phyloP scores from a whole-genome alignment of 1,140 invertebrate species.

The Odontomachus brunneus region DNA sequence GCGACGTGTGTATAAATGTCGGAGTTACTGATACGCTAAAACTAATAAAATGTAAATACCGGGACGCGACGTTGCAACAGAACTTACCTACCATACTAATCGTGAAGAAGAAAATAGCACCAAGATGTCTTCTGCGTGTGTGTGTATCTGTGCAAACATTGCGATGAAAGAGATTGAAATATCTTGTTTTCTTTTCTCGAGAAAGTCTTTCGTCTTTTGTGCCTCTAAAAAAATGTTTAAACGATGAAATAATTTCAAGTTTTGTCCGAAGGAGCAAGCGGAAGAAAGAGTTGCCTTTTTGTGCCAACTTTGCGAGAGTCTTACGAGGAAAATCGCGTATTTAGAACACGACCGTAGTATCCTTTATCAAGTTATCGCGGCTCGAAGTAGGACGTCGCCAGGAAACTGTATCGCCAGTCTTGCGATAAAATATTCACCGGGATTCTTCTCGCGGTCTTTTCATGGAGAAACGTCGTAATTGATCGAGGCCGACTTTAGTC shows the following conservation, averaged over 20 bases:
- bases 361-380: conserved; percentile 46
- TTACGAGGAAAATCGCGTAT: conserved; percentile 28
- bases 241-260: background rate
- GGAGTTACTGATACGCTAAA: too few relatives aligned
- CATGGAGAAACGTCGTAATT: conserved; percentile 39
- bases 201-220: background rate
- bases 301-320: conserved; percentile 4
- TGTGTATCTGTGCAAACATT: too few relatives aligned
- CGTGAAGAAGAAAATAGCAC: too few relatives aligned
- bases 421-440: conserved; percentile 44
- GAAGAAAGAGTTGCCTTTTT: background rate
- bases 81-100: too few relatives aligned
- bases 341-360: conserved; percentile 31
- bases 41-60: too few relatives aligned
- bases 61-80: too few relatives aligned
- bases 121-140: too few relatives aligned
- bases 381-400: conserved; percentile 46
- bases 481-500: conserved; percentile 33
- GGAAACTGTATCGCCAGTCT: conserved; percentile 39
- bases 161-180: too few relatives aligned
- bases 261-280: background rate
- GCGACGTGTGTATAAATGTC: too few relatives aligned
- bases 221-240: background rate
- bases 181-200: background rate
- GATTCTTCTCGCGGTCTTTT: conserved; percentile 39